Base-by-base conservation (phyloP, 2,113 vertebrate species). In the Anguilla japonica region DNA sequence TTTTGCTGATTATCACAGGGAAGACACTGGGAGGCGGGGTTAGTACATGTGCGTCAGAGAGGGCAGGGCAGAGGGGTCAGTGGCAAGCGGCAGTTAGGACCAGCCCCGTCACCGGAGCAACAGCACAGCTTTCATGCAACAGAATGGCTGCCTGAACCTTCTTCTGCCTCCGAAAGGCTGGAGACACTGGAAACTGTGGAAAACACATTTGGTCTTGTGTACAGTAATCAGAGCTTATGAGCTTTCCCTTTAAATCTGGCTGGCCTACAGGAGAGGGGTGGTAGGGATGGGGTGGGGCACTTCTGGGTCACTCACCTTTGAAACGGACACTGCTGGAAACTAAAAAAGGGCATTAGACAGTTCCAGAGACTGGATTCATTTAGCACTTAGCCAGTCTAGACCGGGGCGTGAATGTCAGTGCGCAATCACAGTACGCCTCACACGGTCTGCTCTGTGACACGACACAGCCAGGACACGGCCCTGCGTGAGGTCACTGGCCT, bases 21-120 rank as follows among this genome's bases (percentile, higher is more conserved):
- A 71, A 75, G 63, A 1, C 11, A 18, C 34, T 9, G 63, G 53
- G 57, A 60, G 82, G 16, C 41, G 34, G 84, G 67, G 91, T 92
- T 92, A 90, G 90, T 92, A 83, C 50, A 80, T 71, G 46, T 13
- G 2, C 15, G 2, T 34, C 60, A 60, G 57, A 84, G 41, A 63
- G 63, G 71, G 39, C 86, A 81, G 43, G 4, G 57, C 50, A 71
- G 46, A 83, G 87, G 89, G 92, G 85, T 92, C 91, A 92, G 93
- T 87, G 88, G 91, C 71, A 56, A 86, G 88, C 87, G 92, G 89
- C 90, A 87, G 91, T 92, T 93, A 92, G 88, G 82, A 46, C 81
- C 84, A 88, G 15, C 84, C 13, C 18, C 0, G 22, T 50, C 20
- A 22, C 53, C 53, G 14, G 43, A 53, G 43, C 43, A 29, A 79